These are phyloP conservation scores for Parauchenoglanis ngamensis DNA, from an alignment of 2,797 vertebrate species.

Conservation along the genomic window DNA sequence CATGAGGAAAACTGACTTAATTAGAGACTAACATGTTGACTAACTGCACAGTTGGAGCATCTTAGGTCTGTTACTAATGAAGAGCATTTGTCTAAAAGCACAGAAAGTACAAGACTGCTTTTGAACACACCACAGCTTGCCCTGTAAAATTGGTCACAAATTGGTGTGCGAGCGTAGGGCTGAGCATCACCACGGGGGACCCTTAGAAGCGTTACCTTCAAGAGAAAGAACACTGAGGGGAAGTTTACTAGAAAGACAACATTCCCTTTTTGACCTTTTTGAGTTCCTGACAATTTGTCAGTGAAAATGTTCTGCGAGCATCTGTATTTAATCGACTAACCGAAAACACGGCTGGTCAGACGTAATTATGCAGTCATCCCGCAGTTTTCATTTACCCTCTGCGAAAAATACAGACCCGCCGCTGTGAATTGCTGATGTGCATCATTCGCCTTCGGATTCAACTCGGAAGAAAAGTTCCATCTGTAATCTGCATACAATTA, in stretches of 20 bases:
- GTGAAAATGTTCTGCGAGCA: background rate
- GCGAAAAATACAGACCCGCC: conserved; percentile 11
- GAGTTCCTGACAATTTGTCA: background rate
- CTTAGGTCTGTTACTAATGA: conserved; percentile 35
- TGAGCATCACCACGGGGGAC: background rate
- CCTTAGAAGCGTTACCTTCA: background rate
- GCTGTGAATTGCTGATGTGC: background rate
- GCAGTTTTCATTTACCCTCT: background rate
- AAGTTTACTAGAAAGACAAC: conserved; percentile 8
- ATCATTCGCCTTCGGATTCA: background rate
- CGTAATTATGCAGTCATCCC: background rate
- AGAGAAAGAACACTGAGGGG: background rate
- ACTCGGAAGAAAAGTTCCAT: background rate
- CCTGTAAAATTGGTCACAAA: conserved; percentile 4
- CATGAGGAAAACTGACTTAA: conserved; percentile 29
- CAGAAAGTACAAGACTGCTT: conserved; percentile 16
- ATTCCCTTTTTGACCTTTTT: conserved; percentile 1
- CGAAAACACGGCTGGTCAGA: background rate
- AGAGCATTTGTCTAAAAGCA: conserved; percentile 22
- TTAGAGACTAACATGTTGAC: conserved; percentile 24
- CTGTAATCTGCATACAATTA: conserved; percentile 21
- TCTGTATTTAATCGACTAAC: background rate
- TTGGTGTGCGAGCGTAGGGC: background rate
- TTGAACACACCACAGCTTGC: conserved; percentile 32
- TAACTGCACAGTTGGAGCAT: background rate